Conservation (phyloP, 2,113 vertebrate genomes). For the Thomomys bottae region DNA sequence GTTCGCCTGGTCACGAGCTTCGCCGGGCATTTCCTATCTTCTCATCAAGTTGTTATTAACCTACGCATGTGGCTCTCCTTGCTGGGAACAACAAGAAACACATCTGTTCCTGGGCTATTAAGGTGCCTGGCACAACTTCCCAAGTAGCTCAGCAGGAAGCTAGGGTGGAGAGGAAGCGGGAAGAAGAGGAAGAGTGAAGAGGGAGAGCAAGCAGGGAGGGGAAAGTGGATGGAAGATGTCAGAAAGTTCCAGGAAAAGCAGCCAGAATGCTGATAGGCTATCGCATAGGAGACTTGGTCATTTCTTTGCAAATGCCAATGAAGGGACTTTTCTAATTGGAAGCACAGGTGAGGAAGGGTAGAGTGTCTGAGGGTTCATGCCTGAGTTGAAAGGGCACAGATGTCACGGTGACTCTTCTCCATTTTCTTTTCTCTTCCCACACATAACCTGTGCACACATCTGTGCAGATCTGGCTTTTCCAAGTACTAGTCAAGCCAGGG, state of each 20-base stretch:
- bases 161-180: accelerated
- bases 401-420: neutral
- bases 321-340: neutral
- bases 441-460: neutral
- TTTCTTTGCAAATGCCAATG: neutral
- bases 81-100: neutral
- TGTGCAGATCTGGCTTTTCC: neutral
- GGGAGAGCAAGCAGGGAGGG: neutral
- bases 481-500: neutral
- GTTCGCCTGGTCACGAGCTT: neutral
- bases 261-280: neutral
- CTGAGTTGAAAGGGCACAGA: accelerated
- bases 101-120: neutral
- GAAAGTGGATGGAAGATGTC: too few species aligned
- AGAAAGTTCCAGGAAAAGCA: neutral
- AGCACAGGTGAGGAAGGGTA: neutral
- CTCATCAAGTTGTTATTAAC: neutral
- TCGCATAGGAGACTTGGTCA: neutral
- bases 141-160: neutral
- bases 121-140: neutral
- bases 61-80: neutral
- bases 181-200: neutral
- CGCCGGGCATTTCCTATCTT: neutral
- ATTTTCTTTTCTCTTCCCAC: neutral
- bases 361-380: neutral